Evolutionary conservation across 2,113 vertebrate genomes (phyloP).

Genomic region (Tylochromis polylepis): DNA sequence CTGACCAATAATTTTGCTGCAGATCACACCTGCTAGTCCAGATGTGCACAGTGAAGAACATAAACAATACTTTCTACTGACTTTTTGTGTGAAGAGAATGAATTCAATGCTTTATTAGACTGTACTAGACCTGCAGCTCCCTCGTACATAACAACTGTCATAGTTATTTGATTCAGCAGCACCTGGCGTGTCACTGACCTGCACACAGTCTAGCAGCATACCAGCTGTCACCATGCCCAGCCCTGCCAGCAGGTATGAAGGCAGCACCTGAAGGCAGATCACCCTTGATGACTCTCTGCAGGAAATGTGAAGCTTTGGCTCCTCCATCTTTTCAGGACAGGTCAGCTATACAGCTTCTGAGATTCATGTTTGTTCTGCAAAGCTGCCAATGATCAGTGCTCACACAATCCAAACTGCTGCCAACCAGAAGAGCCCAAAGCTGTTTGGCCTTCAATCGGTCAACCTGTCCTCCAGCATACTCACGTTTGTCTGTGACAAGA

Average conservation of each 20-base stretch:
- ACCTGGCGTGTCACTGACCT: conserved; percentile 73
- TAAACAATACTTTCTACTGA: neutral
- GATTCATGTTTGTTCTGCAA: neutral
- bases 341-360: neutral
- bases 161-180: neutral
- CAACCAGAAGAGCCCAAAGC: neutral
- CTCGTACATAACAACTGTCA: neutral
- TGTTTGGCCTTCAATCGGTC: conserved; percentile 23
- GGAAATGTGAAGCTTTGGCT: conserved; percentile 48
- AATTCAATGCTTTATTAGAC: accelerated
- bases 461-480: neutral
- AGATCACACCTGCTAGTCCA: neutral
- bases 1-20: accelerated
- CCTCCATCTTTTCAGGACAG: conserved; percentile 40
- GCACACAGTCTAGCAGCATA: conserved; percentile 81
- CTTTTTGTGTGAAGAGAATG: neutral
- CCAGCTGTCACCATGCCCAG: conserved; percentile 85
- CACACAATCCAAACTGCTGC: neutral
- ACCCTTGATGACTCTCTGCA: conserved; percentile 68
- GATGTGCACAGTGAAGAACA: neutral
- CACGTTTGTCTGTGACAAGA: neutral
- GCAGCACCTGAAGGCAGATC: conserved; percentile 79
- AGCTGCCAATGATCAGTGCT: neutral
- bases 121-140: neutral
- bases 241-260: conserved; percentile 81